Conservation (phyloP, 1,140 invertebrate species). For the Ectropis grisescens region DNA sequence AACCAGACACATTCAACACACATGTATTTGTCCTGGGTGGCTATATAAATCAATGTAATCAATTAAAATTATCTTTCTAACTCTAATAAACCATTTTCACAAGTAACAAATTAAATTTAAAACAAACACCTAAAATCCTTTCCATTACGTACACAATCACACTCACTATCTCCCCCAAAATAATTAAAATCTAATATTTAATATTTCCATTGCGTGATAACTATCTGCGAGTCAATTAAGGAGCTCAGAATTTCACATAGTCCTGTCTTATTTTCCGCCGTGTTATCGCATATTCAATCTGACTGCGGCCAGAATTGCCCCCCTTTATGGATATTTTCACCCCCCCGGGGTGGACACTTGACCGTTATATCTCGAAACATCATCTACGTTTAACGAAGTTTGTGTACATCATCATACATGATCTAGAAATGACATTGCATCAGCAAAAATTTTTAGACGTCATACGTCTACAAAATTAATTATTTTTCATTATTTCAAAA, state of each 20-base stretch:
- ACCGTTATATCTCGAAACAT: conserved; percentile 63
- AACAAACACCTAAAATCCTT: no score
- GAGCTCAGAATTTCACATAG: conserved; percentile 53
- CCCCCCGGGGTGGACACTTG: conserved; percentile 63
- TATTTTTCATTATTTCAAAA: no score
- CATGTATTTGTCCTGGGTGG: no score
- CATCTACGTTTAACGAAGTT: conserved; percentile 63
- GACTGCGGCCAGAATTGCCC: conserved; percentile 60
- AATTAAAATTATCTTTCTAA: no score
- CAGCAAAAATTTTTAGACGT: conserved; percentile 20
- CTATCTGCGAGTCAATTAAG: conserved; percentile 62
- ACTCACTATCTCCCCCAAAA: conserved; percentile 18
- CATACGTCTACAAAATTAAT: no score
- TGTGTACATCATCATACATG: no score
- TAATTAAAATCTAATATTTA: conserved; percentile 53
- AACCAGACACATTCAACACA: no score
- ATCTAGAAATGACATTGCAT: conserved; percentile 43
- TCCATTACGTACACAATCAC: no score
- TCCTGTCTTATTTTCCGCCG: conserved; percentile 59
- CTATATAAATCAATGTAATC: no score
- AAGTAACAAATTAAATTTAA: no score
- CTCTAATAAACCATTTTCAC: no score
- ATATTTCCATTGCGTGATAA: conserved; percentile 32
- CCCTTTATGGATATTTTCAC: conserved; percentile 61
- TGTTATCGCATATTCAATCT: conserved; percentile 57